phyloP scores from a whole-genome alignment of 2,113 vertebrate genomes.

The Crotalus horridus region DNA sequence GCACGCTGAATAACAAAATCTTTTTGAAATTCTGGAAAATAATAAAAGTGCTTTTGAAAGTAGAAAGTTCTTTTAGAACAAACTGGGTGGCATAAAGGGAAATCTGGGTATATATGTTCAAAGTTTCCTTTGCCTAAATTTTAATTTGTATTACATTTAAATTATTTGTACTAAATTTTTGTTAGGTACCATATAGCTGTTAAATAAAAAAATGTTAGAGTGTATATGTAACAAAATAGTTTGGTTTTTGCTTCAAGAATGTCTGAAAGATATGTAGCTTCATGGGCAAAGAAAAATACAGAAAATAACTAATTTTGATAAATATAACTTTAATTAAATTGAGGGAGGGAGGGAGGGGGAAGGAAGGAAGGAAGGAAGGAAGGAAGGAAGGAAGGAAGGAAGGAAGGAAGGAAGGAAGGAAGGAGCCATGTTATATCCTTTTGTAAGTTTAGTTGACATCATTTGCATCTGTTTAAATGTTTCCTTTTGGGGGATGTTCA shows the following conservation, averaged over 20 bases:
- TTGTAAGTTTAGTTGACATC: background rate
- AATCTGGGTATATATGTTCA: background rate
- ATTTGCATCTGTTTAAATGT: background rate
- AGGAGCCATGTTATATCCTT: background rate
- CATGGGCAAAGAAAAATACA: constrained; percentile 41
- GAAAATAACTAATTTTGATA: constrained; percentile 43
- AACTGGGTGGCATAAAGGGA: background rate
- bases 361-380: background rate
- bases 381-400: no score
- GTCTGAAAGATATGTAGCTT: constrained; percentile 47
- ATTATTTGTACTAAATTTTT: background rate
- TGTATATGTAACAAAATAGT: background rate
- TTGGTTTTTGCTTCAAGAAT: constrained; percentile 42
- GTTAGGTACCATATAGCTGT: background rate
- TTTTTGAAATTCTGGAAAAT: background rate
- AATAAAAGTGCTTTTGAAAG: background rate
- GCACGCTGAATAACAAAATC: background rate
- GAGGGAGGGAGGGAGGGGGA: background rate
- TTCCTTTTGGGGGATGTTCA: background rate
- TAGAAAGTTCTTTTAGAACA: background rate
- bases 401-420: background rate
- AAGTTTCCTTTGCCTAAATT: background rate
- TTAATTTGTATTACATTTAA: background rate
- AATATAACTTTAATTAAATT: constrained; percentile 34
- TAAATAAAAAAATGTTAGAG: background rate